Percentiles rank a stretch among this genome's conserved stretches.
Conservation (phyloP, 2,113 vertebrate genomes). For the Aptenodytes forsteri region DNA sequence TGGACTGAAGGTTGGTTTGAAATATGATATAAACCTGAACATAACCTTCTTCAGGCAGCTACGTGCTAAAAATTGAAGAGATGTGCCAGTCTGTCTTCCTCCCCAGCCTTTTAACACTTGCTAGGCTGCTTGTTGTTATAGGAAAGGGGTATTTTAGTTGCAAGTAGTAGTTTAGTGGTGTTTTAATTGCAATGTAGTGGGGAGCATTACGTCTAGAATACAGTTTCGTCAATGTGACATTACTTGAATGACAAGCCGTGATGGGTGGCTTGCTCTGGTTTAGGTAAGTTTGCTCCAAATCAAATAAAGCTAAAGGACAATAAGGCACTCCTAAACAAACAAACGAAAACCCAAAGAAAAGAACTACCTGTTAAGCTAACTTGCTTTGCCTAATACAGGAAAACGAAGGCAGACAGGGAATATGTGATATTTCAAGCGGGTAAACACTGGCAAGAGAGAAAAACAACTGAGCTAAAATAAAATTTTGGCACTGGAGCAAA, state of each 20-base stretch:
- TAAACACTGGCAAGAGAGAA: neutral
- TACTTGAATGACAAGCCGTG: neutral
- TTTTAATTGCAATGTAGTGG: neutral
- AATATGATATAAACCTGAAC: neutral
- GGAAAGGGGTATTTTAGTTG: neutral
- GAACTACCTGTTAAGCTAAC: neutral
- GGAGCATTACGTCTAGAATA: neutral
- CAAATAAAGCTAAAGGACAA: neutral
- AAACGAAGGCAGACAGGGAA: neutral
- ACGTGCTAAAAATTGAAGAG: neutral
- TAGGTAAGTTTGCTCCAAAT: neutral
- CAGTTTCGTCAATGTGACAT: neutral
- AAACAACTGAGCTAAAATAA: neutral
- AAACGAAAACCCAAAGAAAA: neutral
- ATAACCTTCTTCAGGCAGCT: neutral
- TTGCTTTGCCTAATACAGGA: neutral
- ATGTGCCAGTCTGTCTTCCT: neutral
- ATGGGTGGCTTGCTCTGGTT: neutral
- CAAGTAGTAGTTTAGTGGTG: neutral
- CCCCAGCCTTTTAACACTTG: neutral
- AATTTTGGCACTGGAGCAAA: neutral
- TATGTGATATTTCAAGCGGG: neutral
- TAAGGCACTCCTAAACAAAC: neutral
- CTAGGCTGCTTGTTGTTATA: neutral
- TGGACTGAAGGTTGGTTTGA: neutral